Conservation (phyloP, 2,113 vertebrate species). For the Dromaius novaehollandiae region DNA sequence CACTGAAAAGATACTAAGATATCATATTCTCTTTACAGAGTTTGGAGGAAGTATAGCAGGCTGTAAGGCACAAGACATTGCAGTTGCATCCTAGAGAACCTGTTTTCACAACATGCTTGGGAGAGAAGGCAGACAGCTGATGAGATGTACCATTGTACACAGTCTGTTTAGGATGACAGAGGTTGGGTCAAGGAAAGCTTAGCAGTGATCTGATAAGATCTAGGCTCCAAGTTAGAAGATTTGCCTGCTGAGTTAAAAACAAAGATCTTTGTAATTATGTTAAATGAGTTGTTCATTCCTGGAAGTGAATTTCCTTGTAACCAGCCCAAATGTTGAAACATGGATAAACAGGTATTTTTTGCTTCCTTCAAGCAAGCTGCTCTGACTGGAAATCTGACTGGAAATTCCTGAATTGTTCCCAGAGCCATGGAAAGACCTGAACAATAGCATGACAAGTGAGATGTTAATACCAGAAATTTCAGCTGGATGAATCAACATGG, state of each 20-base stretch:
- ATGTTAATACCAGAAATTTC: not conserved
- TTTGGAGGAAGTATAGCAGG: not conserved
- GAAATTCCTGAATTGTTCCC: not conserved
- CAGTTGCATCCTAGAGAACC: not conserved
- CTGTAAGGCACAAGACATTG: not conserved
- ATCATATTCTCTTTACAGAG: not conserved
- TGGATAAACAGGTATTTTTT: not conserved
- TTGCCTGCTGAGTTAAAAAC: constrained; percentile 36
- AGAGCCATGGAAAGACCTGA: not conserved
- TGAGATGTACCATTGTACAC: not conserved
- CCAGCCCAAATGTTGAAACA: constrained; percentile 2
- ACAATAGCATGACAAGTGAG: not conserved
- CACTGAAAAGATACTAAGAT: not conserved
- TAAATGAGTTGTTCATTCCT: not conserved
- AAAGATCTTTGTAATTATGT: constrained; percentile 14
- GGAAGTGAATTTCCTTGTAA: not conserved
- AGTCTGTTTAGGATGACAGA: not conserved
- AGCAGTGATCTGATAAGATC: not conserved
- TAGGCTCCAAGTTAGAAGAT: constrained; percentile 8
- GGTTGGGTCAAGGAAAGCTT: not conserved
- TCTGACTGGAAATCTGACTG: not conserved
- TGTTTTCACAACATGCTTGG: not conserved
- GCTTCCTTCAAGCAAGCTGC: constrained; percentile 9
- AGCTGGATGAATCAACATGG: not conserved
- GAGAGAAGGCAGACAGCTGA: not conserved